These are phyloP conservation scores for Cochlearius cochlearius DNA, from an alignment of 2,113 vertebrate genomes.

Conservation along the genomic window DNA sequence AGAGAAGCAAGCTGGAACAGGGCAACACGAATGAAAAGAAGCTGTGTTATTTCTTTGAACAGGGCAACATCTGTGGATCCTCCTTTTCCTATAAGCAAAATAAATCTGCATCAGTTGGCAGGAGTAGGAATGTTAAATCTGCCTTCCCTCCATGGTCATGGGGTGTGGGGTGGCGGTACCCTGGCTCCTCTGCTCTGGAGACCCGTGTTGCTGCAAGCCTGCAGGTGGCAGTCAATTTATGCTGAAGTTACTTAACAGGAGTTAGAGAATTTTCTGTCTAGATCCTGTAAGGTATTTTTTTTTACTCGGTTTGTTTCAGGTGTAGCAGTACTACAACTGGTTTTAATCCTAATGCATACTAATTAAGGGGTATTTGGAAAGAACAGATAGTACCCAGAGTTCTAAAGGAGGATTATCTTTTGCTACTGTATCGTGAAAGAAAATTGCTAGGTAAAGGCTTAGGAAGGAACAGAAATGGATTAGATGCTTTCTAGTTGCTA, in stretches of 20 bases:
- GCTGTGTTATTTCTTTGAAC: neutral
- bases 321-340: neutral
- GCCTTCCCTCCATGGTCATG: neutral
- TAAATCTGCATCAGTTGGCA: neutral
- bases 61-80: neutral
- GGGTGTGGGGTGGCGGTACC: neutral
- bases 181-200: neutral
- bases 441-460: slow-evolving; percentile 62
- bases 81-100: neutral
- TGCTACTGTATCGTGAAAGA: slow-evolving; percentile 58
- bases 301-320: slow-evolving; percentile 2
- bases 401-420: slow-evolving; percentile 73
- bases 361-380: slow-evolving; percentile 69
- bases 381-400: slow-evolving; percentile 22
- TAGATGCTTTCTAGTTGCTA: slow-evolving; percentile 62
- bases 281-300: neutral
- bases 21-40: neutral
- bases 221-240: slow-evolving; percentile 76
- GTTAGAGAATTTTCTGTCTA: neutral
- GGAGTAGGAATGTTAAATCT: neutral
- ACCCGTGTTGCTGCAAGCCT: slow-evolving; percentile 26
- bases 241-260: neutral
- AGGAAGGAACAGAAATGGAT: slow-evolving; percentile 61
- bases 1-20: neutral
- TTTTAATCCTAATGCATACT: slow-evolving; percentile 70